phyloP scores from a whole-genome alignment of 2,113 vertebrate species.

The Poeciliopsis retropinna region DNA sequence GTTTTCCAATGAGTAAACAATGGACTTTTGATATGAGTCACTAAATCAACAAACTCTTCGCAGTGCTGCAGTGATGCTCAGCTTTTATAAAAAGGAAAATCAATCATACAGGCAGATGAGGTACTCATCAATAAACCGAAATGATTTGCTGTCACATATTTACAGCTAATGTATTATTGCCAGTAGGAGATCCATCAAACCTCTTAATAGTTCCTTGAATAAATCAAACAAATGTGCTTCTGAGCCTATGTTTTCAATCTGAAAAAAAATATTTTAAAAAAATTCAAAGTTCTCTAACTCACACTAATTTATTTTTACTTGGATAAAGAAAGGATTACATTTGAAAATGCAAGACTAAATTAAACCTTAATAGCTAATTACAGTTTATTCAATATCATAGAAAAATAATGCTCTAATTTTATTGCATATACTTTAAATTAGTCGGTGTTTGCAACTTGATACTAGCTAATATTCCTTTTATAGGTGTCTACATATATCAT shows the following conservation, averaged over 20 bases:
- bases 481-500: slow-evolving; percentile 2
- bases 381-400: neutral
- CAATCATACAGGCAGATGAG: neutral
- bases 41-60: slow-evolving; percentile 10
- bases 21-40: slow-evolving; percentile 31
- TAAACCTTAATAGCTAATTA: neutral
- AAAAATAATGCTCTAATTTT: neutral
- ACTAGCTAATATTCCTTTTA: slow-evolving; percentile 2
- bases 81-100: slow-evolving; percentile 13
- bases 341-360: neutral
- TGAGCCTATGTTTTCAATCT: neutral
- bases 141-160: slow-evolving; percentile 1
- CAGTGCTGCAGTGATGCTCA: slow-evolving; percentile 18
- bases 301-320: neutral
- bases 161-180: neutral
- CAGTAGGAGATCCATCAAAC: neutral
- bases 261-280: neutral
- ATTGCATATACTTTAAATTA: neutral
- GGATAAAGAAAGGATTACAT: neutral
- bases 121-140: neutral
- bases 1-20: slow-evolving; percentile 25
- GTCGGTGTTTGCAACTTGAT: neutral
- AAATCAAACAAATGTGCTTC: neutral
- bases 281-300: neutral
- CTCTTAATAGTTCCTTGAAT: neutral